A percentile compares a stretch with the other conserved stretches of the same genome.
Evolutionary conservation across 1,140 invertebrate genomes (phyloP).

Genomic region (Eumeta japonica): DNA sequence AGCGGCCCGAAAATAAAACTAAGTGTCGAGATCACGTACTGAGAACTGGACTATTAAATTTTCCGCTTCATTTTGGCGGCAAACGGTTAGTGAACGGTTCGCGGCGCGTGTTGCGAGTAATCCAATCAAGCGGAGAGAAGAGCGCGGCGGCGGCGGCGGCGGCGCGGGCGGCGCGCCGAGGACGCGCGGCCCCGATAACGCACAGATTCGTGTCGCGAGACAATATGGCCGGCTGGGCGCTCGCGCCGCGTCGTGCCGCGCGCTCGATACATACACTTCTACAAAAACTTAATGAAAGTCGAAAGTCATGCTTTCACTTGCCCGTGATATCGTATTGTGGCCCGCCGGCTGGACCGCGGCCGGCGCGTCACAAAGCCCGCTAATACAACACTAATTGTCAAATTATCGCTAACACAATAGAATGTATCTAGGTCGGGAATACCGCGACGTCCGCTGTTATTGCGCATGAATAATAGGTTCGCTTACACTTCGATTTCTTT

Average conservation of each 20-base stretch:
- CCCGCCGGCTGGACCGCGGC: slow-evolving; percentile 14
- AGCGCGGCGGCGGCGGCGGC: neutral
- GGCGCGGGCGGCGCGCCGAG: neutral
- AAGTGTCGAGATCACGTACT: slow-evolving; percentile 40
- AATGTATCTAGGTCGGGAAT: slow-evolving; percentile 6
- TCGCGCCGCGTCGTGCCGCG: too few relatives aligned
- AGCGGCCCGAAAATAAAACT: slow-evolving; percentile 31
- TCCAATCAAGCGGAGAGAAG: slow-evolving; percentile 16
- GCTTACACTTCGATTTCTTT: too few relatives aligned
- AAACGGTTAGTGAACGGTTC: slow-evolving; percentile 33
- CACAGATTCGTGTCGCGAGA: slow-evolving; percentile 2
- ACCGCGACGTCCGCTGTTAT: too few relatives aligned
- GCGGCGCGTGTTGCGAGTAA: slow-evolving; percentile 14
- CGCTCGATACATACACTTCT: slow-evolving; percentile 36
- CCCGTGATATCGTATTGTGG: slow-evolving; percentile 38
- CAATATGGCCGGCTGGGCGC: slow-evolving; percentile 7
- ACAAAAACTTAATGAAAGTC: slow-evolving; percentile 55
- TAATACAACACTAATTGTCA: slow-evolving; percentile 8
- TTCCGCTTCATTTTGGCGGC: slow-evolving; percentile 43
- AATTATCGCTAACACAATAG: slow-evolving; percentile 9
- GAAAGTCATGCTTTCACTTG: slow-evolving; percentile 55
- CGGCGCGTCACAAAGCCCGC: neutral
- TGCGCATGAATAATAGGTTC: too few relatives aligned
- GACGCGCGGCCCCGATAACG: neutral
- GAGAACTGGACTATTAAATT: slow-evolving; percentile 44